Conservation (phyloP, 2,113 vertebrate species). For the Porphyrio hochstetteri region DNA sequence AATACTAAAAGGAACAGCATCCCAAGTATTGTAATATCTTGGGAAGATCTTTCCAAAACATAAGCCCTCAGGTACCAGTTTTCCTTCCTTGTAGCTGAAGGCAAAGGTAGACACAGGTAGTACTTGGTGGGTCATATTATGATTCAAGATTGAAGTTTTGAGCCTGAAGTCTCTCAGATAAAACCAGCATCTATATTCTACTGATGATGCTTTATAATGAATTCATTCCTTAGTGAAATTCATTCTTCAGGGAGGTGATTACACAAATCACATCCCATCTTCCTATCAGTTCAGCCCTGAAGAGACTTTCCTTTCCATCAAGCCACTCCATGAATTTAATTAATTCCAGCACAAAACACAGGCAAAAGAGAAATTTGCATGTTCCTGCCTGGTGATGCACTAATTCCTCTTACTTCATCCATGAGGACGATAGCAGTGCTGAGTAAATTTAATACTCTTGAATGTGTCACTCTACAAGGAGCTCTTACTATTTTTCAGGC, state of each 20-base stretch:
- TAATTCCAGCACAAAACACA: not conserved
- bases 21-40: not conserved
- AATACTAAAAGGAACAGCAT: not conserved
- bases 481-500: not conserved
- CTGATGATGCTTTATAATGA: not conserved
- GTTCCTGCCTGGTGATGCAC: not conserved
- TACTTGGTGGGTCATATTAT: not conserved
- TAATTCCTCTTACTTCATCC: not conserved
- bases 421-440: fast-evolving
- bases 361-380: not conserved
- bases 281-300: not conserved
- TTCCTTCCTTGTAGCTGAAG: not conserved
- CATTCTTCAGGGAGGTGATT: not conserved
- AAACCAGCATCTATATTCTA: not conserved
- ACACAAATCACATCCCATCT: not conserved
- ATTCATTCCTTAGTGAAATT: not conserved
- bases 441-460: not conserved
- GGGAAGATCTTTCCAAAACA: not conserved
- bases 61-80: not conserved
- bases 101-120: not conserved
- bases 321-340: not conserved
- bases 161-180: not conserved
- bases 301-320: not conserved
- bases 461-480: not conserved
- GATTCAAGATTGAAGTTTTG: not conserved